phyloP scores from a whole-genome alignment of 2,113 vertebrate species.

The Gavialis gangeticus region DNA sequence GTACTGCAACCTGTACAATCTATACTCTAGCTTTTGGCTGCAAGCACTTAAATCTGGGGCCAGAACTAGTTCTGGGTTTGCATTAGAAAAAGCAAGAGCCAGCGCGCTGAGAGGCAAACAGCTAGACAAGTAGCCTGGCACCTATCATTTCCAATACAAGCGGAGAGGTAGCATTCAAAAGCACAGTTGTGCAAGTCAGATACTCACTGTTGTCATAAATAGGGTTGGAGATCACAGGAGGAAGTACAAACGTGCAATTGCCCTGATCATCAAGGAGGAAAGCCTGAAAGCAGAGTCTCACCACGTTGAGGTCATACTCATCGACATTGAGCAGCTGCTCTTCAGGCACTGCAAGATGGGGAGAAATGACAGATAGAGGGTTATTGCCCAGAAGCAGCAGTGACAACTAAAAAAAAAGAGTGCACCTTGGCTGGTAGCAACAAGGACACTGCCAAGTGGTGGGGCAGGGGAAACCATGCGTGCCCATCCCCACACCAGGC shows the following conservation, averaged over 20 bases:
- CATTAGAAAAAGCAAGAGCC: neutral
- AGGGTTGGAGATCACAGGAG: slow-evolving; percentile 93
- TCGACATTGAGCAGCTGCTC: slow-evolving; percentile 93
- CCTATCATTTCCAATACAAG: neutral
- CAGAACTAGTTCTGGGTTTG: neutral
- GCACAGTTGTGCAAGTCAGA: neutral
- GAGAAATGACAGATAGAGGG: neutral
- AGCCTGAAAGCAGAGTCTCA: slow-evolving; percentile 96
- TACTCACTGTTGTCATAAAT: slow-evolving; percentile 99
- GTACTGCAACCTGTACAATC: too few relatives aligned
- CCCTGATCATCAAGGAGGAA: slow-evolving; percentile 90
- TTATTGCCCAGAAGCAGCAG: neutral
- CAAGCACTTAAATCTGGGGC: neutral
- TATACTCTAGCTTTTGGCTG: neutral
- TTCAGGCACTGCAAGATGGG: slow-evolving; percentile 83
- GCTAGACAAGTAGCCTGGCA: neutral
- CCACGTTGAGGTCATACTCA: slow-evolving; percentile 96
- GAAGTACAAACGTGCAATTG: slow-evolving; percentile 83
- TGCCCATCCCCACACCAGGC: fast-evolving
- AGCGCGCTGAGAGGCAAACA: neutral
- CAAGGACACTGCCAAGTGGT: neutral
- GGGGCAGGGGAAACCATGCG: fast-evolving
- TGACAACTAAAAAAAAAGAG: neutral
- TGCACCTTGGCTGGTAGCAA: neutral
- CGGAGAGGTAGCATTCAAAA: fast-evolving